Evolutionary conservation across 1,140 invertebrate genomes (phyloP), one percentile per base, ranked within the genome.

Genomic region (Dufourea novaeangliae): DNA sequence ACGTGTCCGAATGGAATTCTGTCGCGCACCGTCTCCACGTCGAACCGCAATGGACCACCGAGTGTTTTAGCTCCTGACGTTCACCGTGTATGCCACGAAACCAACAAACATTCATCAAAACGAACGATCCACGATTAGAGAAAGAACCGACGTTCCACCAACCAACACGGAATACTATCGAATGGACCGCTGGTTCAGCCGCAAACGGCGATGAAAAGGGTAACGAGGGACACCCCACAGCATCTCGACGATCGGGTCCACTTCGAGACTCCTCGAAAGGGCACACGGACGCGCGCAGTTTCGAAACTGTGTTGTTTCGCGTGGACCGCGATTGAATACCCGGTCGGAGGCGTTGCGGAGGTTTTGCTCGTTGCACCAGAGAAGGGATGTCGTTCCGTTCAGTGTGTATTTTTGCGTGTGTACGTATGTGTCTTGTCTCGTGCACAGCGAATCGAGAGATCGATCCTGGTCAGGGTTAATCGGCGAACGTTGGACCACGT

Each of bases 381-480:
- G 29, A 63, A 29, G 1, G n/a, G 4, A 4, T n/a, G 20, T 52
- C 39, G 37, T 68, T 66, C 70, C 70, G 50, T 52, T 63, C 25
- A 17, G 46, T 29, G 59, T n/a, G n/a, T n/a, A n/a, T n/a, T n/a
- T n/a, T n/a, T n/a, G n/a, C n/a, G n/a, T n/a, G n/a, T n/a, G n/a
- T n/a, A n/a, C n/a, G n/a, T n/a, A n/a, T n/a, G n/a, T 5, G 63
- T 64, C 71, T 11, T n/a, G 22, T 14, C 29, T 62, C 29, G 41
- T 41, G 52, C 14, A n/a, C n/a, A 34, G 61, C 39, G 57, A 62
- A 39, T 73, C 70, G 44, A 50, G 44, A 17, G 59, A 59, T 82
- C 74, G 72, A 82, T 80, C 79, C n/a, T n/a, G n/a, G 57, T 17
- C 37, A 25, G 29, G 29, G 34, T 37, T 10, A 29, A 64, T 57